Base-by-base conservation (phyloP, 2,888 invertebrate species). In the Orthosia cruda region DNA sequence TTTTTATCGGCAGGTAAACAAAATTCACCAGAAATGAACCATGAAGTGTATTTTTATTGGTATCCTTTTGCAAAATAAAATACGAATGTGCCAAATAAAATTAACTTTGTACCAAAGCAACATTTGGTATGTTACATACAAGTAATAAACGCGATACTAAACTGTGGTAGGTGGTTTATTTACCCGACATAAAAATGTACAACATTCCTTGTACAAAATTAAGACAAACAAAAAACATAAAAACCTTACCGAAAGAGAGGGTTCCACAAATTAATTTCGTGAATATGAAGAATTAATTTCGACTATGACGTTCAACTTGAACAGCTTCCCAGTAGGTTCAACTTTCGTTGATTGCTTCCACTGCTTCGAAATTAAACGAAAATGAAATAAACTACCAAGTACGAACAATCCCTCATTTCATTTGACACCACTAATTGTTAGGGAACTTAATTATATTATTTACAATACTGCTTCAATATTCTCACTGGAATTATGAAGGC, bases 251-350 rank as follows among this genome's bases (percentile, higher is more conserved):
- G 40, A 16, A 69, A 77, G n/a, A 54, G n/a, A 78, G 47, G 62
- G 64, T 77, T 62, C 50, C 11, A 58, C n/a, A 45, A 70, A 81
- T 49, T 54, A 54, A 81, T 68, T 65, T 81, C 55, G 65, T 73
- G 47, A 81, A 87, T 77, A 85, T 54, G n/a, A 85, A 84, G 74
- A 88, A 83, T 82, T 80, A 62, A 88, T 87, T 80, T 67, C 63
- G 85, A 88, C 83, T 87, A 86, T 74, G 59, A 65, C 68, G 72
- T 67, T 77, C 78, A 82, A 80, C 77, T 83, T 75, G 70, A 85
- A 70, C 73, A 68, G 58, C 76, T 70, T 85, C 83, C 73, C 80
- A 73, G 63, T 71, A 70, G 80, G 69, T 78, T 70, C 40, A 80
- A 89, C 81, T 87, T 85, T 66, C 80, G 55, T 77, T 71, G 70